Conservation (phyloP, 2,797 vertebrate genomes). For the Chelon labrosus region DNA sequence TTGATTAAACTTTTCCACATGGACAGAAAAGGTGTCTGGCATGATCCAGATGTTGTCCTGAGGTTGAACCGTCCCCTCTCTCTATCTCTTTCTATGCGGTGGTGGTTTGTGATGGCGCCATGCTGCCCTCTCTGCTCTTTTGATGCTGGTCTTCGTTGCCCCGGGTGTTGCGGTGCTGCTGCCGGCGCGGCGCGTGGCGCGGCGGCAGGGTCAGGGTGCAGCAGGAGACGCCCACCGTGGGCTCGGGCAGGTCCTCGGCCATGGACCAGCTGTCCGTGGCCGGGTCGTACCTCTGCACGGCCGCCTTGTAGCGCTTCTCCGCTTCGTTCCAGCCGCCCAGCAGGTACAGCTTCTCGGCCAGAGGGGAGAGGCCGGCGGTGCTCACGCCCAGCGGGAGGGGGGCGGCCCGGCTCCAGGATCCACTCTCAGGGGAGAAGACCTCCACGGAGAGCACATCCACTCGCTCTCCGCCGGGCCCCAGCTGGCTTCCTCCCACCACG, state of each 20-base stretch:
- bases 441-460: slow-evolving; percentile 87
- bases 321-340: slow-evolving; percentile 91
- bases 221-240: slow-evolving; percentile 89
- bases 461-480: slow-evolving; percentile 84
- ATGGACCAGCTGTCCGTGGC: slow-evolving; percentile 85
- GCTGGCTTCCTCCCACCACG: slow-evolving; percentile 89
- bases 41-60: slow-evolving; percentile 51
- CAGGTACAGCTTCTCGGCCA: slow-evolving; percentile 82
- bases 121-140: slow-evolving; percentile 76
- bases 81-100: slow-evolving; percentile 49
- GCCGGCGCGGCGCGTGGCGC: slow-evolving; percentile 70
- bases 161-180: slow-evolving; percentile 83
- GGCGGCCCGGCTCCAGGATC: slow-evolving; percentile 82
- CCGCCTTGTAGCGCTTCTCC: slow-evolving; percentile 88
- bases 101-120: slow-evolving; percentile 54
- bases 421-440: slow-evolving; percentile 79
- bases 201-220: slow-evolving; percentile 85
- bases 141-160: slow-evolving; percentile 73
- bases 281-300: slow-evolving; percentile 86
- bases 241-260: slow-evolving; percentile 86
- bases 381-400: slow-evolving; percentile 86
- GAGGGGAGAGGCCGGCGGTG: slow-evolving; percentile 85
- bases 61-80: slow-evolving; percentile 33
- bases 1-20: neutral
- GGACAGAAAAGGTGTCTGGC: slow-evolving; percentile 28